Evolutionary conservation across 1,140 invertebrate species (phyloP), one percentile per base, ranked within the genome.

Genomic region (Diuraphis noxia): DNA sequence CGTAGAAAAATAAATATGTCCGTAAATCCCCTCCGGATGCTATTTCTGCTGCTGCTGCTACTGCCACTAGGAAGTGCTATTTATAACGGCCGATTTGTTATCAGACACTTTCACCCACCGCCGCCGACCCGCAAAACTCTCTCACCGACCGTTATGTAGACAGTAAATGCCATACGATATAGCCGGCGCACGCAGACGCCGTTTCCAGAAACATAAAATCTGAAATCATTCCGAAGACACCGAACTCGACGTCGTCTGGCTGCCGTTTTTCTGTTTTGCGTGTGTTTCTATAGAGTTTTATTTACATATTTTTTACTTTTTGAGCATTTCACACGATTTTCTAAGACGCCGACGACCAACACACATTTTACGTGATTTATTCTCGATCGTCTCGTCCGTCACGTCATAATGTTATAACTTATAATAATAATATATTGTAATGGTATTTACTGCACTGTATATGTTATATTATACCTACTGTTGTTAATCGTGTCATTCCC

Each of bases 1-100:
- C 81, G 84, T 36, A 36, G 84, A 86, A 86, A 88, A 88, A 63
- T 63, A 88, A 88, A 88, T 88, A 88, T 63, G 87, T 34, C 86
- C 52, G 52, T 88, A 72, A 88, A 88, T 88, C 87, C 56, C 36
- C 87, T n/a, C 17, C 87, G 52, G 49, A 34, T 38, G 41, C 81
- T 41, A 82, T 72, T 72, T 72, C 56, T 72, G 56, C n/a, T 72
- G 56, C 56, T n/a, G 56, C n/a, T 72, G 21, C 25, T 38, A 34
- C 81, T 30, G 84, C 41, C 23, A 23, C 85, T 41, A 34, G 85
- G n/a, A 36, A n/a, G 43, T 86, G 82, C 43, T 84, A 84, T 84
- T 84, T 84, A 84, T 84, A 84, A 49, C 85, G 85, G 34, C 8
- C 85, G 85, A 52, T 86, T 86, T 49, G 85, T 86, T 86, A 52